Evolutionary conservation across 2,113 vertebrate species (phyloP).

Genomic region (Oncorhynchus nerka): DNA sequence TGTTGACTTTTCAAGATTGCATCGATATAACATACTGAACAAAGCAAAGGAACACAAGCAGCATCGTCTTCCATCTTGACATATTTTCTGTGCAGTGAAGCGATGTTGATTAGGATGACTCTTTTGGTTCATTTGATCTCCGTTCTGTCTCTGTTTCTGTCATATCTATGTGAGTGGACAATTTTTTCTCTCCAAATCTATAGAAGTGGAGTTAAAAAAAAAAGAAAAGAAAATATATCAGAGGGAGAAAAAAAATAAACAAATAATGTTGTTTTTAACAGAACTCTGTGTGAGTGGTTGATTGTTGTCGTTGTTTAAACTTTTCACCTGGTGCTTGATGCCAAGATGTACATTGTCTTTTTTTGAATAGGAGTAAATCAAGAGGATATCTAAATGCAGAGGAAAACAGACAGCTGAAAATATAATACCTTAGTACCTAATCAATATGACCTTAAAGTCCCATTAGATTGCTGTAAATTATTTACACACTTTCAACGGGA

Average conservation of each 20-base stretch:
- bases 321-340: too few species aligned
- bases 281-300: constrained; percentile 51
- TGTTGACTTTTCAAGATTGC: constrained; percentile 35
- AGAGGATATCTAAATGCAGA: too few species aligned
- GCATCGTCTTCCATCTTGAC: constrained; percentile 60
- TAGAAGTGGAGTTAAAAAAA: constrained; percentile 36
- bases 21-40: constrained; percentile 28
- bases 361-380: too few species aligned
- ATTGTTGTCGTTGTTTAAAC: constrained; percentile 11
- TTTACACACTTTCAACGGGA: too few species aligned
- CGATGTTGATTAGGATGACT: constrained; percentile 57
- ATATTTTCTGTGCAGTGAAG: constrained; percentile 62
- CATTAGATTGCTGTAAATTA: too few species aligned
- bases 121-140: constrained; percentile 48
- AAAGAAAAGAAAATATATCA: constrained; percentile 54
- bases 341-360: too few species aligned
- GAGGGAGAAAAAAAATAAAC: constrained; percentile 66
- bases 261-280: constrained; percentile 74
- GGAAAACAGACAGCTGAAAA: too few species aligned
- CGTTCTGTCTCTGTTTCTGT: constrained; percentile 42
- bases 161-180: constrained; percentile 38
- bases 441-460: too few species aligned
- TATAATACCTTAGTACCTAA: too few species aligned
- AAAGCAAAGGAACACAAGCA: constrained; percentile 33
- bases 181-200: constrained; percentile 64